Base-by-base conservation (phyloP, 2,888 invertebrate genomes). In the Carpatolechia fugitivella region DNA sequence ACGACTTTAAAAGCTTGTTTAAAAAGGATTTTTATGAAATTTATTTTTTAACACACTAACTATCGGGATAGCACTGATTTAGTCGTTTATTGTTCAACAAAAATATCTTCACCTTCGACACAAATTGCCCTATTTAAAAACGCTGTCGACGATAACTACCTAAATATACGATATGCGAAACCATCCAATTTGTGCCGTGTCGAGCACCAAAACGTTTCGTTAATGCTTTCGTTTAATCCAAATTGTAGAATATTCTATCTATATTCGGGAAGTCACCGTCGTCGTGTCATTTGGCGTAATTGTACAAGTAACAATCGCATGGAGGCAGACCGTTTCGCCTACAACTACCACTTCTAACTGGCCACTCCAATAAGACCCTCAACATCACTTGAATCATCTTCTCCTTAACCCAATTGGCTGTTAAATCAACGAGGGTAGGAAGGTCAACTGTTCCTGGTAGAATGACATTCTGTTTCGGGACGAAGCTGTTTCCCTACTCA, bases 241-340 rank as follows among this genome's bases (percentile, higher is more conserved):
- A 20, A 5, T 44, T 4, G 48, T 41, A 50, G 36, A 33, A 48
- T 51, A 20, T 51, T 53, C 18, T 16, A 14, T 30, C 14, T 14
- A 53, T 50, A 54, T 57, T 56, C 56, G 62, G 58, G 75, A 75
- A 74, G 69, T 73, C 68, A 61, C 64, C 63, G 66, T 57, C 63
- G 60, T 72, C 64, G 59, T 72, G 72, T 76, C 74, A 78, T 79
- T 80, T 76, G 63, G 62, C 61, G 73, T 78, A 80, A 82, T 76
- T 76, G 76, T 68, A 66, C 72, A 68, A 72, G 76, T 75, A 78
- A 76, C 74, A 75, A 75, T 70, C 72, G 72, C 67, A 70, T 64
- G 59, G 69, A 74, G 71, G 69, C 69, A 69, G 71, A 69, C 68
- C 69, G 70, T 73, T 74, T 66, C 66, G 66, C 66, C 66, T 68